phyloP scores from a whole-genome alignment of 2,113 vertebrate species.

The Ancistrus triradiatus region DNA sequence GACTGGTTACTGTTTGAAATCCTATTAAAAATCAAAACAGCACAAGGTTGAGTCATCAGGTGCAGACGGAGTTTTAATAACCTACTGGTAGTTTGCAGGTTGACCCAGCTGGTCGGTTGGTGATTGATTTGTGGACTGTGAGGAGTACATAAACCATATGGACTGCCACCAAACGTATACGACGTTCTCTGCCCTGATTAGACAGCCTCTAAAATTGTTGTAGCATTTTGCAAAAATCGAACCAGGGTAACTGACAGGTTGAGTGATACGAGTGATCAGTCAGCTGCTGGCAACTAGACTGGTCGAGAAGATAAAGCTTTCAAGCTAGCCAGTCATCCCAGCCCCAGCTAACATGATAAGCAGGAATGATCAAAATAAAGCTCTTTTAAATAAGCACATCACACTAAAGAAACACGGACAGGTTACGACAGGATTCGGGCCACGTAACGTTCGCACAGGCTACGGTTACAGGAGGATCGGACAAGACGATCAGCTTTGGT shows the following conservation, averaged over 20 bases:
- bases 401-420: neutral
- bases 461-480: neutral
- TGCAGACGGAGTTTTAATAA: too few species aligned
- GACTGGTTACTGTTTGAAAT: too few species aligned
- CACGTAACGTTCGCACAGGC: neutral
- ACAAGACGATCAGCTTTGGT: neutral
- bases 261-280: slow-evolving; percentile 2
- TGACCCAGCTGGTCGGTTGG: too few species aligned
- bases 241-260: neutral
- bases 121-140: too few species aligned
- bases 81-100: too few species aligned
- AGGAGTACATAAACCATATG: too few species aligned
- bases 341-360: neutral
- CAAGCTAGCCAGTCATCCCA: slow-evolving; percentile 2
- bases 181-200: too few species aligned
- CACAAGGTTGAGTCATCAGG: too few species aligned
- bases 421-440: neutral
- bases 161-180: too few species aligned
- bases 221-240: too few species aligned
- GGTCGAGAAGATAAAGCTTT: neutral
- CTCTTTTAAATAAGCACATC: neutral
- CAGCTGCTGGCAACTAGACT: neutral
- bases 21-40: too few species aligned
- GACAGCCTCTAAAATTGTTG: too few species aligned
- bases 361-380: neutral